Evolutionary conservation across 2,113 vertebrate genomes (phyloP).

Genomic region (Sebastes schlegelii): DNA sequence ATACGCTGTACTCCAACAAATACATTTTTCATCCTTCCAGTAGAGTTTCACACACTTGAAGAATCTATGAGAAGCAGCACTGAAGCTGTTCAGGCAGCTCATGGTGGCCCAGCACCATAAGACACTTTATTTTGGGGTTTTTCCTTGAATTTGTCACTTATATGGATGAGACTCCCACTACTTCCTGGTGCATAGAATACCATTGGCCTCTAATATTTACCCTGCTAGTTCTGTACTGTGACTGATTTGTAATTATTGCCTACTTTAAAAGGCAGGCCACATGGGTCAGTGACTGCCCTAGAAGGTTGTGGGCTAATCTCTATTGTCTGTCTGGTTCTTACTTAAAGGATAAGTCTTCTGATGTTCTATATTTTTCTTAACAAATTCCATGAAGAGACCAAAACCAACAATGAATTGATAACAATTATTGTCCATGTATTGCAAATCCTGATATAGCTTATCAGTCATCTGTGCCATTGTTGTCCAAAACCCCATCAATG

Average conservation of each 20-base stretch:
- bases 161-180: too few relatives aligned
- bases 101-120: too few relatives aligned
- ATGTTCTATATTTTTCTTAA: not conserved
- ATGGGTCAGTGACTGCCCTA: not conserved
- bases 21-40: too few relatives aligned
- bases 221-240: constrained; percentile 9
- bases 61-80: too few relatives aligned
- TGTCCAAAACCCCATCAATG: not conserved
- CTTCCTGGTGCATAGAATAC: not conserved
- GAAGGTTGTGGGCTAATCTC: constrained; percentile 6
- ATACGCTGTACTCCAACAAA: too few relatives aligned
- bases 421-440: not conserved
- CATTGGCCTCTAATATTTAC: constrained; percentile 12
- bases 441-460: not conserved
- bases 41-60: too few relatives aligned
- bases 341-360: not conserved
- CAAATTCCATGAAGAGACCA: not conserved
- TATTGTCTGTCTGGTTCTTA: constrained; percentile 18
- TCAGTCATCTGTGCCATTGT: not conserved
- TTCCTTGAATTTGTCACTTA: not conserved
- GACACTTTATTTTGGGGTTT: not conserved
- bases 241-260: constrained; percentile 9
- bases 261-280: not conserved
- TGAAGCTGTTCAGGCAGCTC: too few relatives aligned
- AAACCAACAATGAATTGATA: not conserved